These are phyloP conservation scores for Myocastor coypus DNA, from an alignment of 2,113 vertebrate genomes.

Conservation along the genomic window DNA sequence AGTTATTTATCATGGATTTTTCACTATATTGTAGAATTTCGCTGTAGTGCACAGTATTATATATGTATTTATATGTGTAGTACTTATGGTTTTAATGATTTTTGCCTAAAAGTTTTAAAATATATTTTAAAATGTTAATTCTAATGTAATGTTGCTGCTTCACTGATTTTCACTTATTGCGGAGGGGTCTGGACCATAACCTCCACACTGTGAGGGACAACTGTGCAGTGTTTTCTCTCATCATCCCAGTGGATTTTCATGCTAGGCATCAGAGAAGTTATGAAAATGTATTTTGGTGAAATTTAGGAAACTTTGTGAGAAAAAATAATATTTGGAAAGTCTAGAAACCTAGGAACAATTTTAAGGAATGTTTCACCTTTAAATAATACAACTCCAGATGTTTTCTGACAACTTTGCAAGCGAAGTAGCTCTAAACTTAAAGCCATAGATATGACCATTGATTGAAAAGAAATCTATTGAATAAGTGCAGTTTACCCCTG, in stretches of 20 bases:
- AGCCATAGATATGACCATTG: constrained; percentile 15
- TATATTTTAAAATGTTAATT: too few species aligned
- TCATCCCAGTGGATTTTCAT: background rate
- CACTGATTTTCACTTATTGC: too few species aligned
- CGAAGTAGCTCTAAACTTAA: constrained; percentile 28
- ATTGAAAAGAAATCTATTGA: background rate
- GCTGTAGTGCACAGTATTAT: too few species aligned
- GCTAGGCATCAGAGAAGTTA: background rate
- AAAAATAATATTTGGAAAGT: background rate
- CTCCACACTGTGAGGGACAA: too few species aligned
- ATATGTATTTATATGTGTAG: too few species aligned
- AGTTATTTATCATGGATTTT: too few species aligned
- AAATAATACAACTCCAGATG: background rate
- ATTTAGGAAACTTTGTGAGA: background rate
- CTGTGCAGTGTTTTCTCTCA: background rate
- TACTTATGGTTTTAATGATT: too few species aligned
- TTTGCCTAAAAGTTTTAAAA: too few species aligned
- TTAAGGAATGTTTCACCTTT: constrained; percentile 44
- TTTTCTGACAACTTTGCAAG: constrained; percentile 28
- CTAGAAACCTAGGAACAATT: constrained; percentile 12
- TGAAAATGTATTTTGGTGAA: background rate
- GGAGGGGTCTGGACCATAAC: too few species aligned
- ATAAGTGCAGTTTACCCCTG: background rate
- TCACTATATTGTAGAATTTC: too few species aligned
- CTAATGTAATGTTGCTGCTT: too few species aligned